phyloP scores from a whole-genome alignment of 2,113 vertebrate species.

The Rafetus swinhoei region DNA sequence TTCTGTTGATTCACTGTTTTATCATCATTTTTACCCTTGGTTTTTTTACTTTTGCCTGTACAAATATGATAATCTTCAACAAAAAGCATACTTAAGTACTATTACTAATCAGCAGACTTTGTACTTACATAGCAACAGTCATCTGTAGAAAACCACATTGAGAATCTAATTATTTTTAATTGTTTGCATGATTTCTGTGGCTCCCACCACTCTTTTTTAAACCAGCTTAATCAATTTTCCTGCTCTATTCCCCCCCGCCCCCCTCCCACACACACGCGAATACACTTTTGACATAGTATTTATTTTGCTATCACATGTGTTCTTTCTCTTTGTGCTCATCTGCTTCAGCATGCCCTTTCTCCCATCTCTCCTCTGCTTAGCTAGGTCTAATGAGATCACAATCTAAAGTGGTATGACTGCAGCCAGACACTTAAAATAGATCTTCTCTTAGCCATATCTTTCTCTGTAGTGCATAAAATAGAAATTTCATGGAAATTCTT shows the following conservation, averaged over 20 bases:
- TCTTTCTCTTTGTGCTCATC: neutral
- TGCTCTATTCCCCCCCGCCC: neutral
- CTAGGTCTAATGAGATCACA: neutral
- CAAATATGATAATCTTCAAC: neutral
- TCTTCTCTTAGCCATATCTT: neutral
- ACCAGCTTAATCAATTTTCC: neutral
- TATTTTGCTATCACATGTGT: neutral
- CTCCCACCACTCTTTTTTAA: neutral
- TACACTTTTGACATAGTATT: neutral
- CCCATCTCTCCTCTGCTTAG: neutral
- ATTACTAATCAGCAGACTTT: neutral
- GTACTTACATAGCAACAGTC: neutral
- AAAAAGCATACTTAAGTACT: neutral
- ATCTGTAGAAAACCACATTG: neutral
- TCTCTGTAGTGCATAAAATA: neutral
- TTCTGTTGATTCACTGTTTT: neutral
- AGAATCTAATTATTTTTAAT: conserved; percentile 11
- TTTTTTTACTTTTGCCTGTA: neutral
- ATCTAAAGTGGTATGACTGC: neutral
- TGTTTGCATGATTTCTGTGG: neutral
- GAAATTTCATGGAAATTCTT: neutral
- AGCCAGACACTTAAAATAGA: neutral
- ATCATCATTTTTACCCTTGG: neutral
- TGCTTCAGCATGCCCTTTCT: neutral
- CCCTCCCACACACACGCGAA: no score